phyloP scores from a whole-genome alignment of 2,888 invertebrate genomes.

The Chromoteleia sp. region DNA sequence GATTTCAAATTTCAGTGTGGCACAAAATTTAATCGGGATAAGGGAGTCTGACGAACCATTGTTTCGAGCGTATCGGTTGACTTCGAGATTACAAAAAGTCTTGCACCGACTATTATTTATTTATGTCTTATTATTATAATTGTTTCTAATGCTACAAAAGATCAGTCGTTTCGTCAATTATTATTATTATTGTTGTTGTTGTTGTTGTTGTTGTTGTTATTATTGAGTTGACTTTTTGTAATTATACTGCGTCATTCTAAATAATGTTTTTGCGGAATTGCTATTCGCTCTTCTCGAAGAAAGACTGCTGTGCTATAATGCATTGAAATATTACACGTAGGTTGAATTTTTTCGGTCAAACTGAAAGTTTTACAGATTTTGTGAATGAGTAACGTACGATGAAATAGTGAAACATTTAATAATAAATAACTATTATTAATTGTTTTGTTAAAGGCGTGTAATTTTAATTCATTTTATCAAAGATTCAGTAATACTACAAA shows the following conservation, averaged over 20 bases:
- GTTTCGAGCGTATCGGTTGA: conserved; percentile 41
- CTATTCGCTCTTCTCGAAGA: too few relatives aligned
- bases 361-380: too few relatives aligned
- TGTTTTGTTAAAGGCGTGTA: neutral
- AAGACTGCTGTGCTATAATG: neutral
- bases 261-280: neutral
- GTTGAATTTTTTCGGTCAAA: too few relatives aligned
- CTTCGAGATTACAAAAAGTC: conserved; percentile 19
- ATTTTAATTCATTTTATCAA: neutral
- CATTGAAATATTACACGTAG: too few relatives aligned
- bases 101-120: neutral
- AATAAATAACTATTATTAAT: too few relatives aligned
- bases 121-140: too few relatives aligned
- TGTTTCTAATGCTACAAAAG: too few relatives aligned
- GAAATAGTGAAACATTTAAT: too few relatives aligned
- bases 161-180: too few relatives aligned
- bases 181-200: too few relatives aligned
- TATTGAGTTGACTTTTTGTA: conserved; percentile 1
- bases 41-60: conserved; percentile 19
- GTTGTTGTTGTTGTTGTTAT: too few relatives aligned
- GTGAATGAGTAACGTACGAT: too few relatives aligned
- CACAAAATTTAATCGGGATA: conserved; percentile 35
- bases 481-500: neutral
- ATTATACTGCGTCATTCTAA: conserved; percentile 9
- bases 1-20: conserved; percentile 35